Evolutionary conservation across 2,797 vertebrate species (phyloP), one percentile per base, ranked within the genome.

Genomic region (Cheirogaleus major): DNA sequence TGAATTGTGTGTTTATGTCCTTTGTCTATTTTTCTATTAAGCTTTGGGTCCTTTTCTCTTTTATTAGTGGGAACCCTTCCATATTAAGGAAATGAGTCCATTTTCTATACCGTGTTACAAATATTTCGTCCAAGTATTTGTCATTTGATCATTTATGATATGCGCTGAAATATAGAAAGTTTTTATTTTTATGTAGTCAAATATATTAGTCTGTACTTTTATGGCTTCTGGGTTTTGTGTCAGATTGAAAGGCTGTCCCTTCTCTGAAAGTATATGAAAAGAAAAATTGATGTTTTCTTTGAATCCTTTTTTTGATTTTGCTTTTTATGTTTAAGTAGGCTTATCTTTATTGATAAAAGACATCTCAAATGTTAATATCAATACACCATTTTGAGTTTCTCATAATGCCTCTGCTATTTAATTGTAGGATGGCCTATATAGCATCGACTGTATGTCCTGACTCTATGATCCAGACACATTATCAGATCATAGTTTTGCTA

Each of bases 311-410:
- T n/a, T 45, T 89, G 18, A 7, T 65, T 92, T 93, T 84, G 23
- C 14, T 82, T 92, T 93, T 95, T 70, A 59, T 88, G 43, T 55
- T 94, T 92, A 91, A 95, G 73, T 70, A 92, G 35, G 2, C 50
- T 55, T 82, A 81, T 69, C 23, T 73, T 23, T 95, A 8, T 80
- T 57, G 43, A 10, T 75, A 72, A 65, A 92, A 92, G 13, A 59
- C 25, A 70, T 70, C 55, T 75, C 52, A 20, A 55, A 85, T 32
- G 17, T 88, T 65, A 89, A 52, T 86, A 72, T 72, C 13, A 32
- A 45, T 55, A 76, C 20, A 65, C 38, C 5, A 11, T 43, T 83
- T 93, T 73, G 18, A 11, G 81, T 93, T 95, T 85, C 59, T 96
- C 25, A 63, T 63, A 35, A 73, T 57, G 43, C 35, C 45, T 83